phyloP scores from a whole-genome alignment of 2,888 invertebrate species.

The Malacosoma neustria region DNA sequence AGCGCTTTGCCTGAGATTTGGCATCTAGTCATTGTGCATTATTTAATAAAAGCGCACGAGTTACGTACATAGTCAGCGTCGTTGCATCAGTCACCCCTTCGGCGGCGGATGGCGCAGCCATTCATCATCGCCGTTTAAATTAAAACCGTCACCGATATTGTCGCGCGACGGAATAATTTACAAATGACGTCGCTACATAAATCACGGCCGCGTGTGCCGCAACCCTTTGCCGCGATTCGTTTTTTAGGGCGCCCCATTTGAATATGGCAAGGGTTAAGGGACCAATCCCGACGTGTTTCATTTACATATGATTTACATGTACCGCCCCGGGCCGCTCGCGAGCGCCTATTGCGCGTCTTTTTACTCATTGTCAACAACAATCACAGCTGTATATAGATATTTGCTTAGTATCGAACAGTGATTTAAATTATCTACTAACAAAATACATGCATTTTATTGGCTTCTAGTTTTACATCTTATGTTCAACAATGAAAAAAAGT shows the following conservation, averaged over 20 bases:
- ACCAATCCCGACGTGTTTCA: constrained; percentile 31
- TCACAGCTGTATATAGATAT: too few relatives aligned
- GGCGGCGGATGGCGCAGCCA: constrained; percentile 11
- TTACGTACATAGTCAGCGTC: too few relatives aligned
- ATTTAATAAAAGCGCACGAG: too few relatives aligned
- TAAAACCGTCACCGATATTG: constrained; percentile 42
- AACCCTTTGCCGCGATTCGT: constrained; percentile 20
- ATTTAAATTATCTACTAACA: too few relatives aligned
- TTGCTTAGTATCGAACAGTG: too few relatives aligned
- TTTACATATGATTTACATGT: constrained; percentile 40
- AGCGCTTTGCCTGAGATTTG: too few relatives aligned
- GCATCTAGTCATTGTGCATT: too few relatives aligned
- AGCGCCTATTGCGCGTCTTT: constrained; percentile 5
- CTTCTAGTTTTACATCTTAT: too few relatives aligned
- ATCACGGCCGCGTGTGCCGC: constrained; percentile 30
- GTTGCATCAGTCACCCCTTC: not conserved
- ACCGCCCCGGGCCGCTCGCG: not conserved
- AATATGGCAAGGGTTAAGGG: constrained; percentile 9
- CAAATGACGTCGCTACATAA: constrained; percentile 29
- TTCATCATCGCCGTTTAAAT: constrained; percentile 53
- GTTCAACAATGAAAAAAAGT: too few relatives aligned
- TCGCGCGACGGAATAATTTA: constrained; percentile 38
- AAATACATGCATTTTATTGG: too few relatives aligned
- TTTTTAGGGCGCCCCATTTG: constrained; percentile 6
- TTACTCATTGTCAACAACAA: too few relatives aligned